Evolutionary conservation across 2,888 invertebrate genomes (phyloP), one percentile per base, ranked within the genome.

Genomic region (Ommatoiulus sabulosus): DNA sequence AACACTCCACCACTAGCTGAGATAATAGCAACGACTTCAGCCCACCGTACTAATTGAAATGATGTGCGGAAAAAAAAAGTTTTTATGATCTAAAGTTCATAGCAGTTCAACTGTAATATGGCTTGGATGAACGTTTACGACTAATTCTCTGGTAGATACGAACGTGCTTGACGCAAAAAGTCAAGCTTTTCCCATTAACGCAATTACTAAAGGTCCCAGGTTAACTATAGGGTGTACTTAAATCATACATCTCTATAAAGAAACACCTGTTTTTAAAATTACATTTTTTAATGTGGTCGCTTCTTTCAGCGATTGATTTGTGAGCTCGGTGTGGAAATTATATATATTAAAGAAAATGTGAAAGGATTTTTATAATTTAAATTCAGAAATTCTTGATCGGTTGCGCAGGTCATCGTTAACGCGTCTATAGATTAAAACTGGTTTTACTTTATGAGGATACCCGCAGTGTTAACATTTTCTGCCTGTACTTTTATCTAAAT

Each of bases 251-350:
- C 86, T 86, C 48, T 86, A 86, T 86, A 48, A 86, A 44, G 86
- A 48, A 46, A 80, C 35, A 80, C 80, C 80, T 86, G 48, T 44
- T 86, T 84, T 86, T 44, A n/a, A 86, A 86, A 86, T 86, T 86
- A 12, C 86, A 35, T 80, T 80, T 80, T 80, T 24, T 8, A 4
- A 80, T 35, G 10, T 80, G 80, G 80, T 12, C 80, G 80, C 80
- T 35, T 6, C 80, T 80, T 12, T 35, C 15, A 35, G 80, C 35
- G 80, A 80, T 80, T 80, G 80, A 80, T 80, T 80, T 80, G 80
- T 35, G 80, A 24, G 24, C 15, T 80, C 80, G 6, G 35, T 80
- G 12, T 1, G 24, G 24, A 35, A 80, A 80, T 80, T 80, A 80
- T 35, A 80, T 12, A 35, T 80, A 80, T 80, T 80, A 10, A 8